Percentiles rank a stretch among this genome's conserved stretches.
These are phyloP conservation scores for Crypturellus undulatus DNA, from an alignment of 2,113 vertebrate genomes.

Conservation along the genomic window DNA sequence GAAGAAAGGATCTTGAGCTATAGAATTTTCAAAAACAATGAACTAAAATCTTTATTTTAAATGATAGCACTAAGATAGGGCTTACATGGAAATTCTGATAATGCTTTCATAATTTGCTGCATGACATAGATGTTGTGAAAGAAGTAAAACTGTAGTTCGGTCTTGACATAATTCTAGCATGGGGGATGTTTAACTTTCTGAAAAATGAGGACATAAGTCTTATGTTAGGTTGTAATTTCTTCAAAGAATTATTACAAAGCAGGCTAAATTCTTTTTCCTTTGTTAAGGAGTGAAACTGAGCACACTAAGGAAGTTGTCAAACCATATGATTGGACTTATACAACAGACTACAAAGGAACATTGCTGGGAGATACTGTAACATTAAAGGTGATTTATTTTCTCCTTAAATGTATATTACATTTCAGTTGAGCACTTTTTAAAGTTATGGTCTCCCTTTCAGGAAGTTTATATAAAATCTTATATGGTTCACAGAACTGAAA, in stretches of 20 bases:
- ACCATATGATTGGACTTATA: slow-evolving; percentile 97
- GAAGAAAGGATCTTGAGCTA: neutral
- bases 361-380: slow-evolving; percentile 86
- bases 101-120: neutral
- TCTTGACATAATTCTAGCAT: neutral
- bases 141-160: neutral
- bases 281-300: slow-evolving; percentile 88
- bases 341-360: slow-evolving; percentile 96
- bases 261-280: slow-evolving; percentile 29
- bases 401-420: neutral
- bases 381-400: slow-evolving; percentile 82
- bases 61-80: neutral
- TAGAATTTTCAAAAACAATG: neutral
- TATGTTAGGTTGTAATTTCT: neutral
- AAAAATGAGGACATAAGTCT: neutral
- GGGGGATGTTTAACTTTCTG: neutral
- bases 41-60: neutral
- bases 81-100: neutral
- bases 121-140: neutral
- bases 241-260: neutral
- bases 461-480: neutral
- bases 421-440: neutral
- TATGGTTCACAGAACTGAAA: neutral
- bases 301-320: slow-evolving; percentile 93
- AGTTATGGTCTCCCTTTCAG: neutral